Evolutionary conservation across 2,888 invertebrate genomes (phyloP).

Genomic region (Lasioglossum malachurum): DNA sequence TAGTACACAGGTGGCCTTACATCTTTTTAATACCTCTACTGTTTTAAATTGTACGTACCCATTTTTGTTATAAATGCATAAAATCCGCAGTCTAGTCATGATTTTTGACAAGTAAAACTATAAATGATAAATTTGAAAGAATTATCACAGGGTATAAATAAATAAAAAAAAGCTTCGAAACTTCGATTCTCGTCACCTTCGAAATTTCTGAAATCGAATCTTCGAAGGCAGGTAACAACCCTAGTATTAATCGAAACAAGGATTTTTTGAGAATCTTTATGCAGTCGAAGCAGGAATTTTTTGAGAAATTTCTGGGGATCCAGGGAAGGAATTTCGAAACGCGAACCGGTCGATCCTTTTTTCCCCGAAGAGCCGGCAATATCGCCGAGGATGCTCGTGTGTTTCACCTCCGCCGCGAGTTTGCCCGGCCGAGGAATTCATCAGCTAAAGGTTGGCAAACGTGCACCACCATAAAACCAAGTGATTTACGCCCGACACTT

Average conservation of each 20-base stretch:
- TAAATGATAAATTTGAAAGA: too few species aligned
- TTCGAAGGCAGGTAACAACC: too few species aligned
- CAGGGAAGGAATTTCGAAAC: neutral
- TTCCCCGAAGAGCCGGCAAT: conserved; percentile 66
- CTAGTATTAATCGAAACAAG: neutral
- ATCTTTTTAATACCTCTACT: too few species aligned
- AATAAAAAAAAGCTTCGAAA: too few species aligned
- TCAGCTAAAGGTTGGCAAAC: conserved; percentile 84
- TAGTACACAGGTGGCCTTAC: too few species aligned
- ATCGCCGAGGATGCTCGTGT: conserved; percentile 45
- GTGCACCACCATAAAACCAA: conserved; percentile 84
- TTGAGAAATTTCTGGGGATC: neutral
- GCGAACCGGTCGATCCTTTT: conserved; percentile 27
- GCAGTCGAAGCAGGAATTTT: neutral
- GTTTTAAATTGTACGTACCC: too few species aligned
- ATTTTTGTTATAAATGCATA: too few species aligned
- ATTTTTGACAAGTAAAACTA: too few species aligned
- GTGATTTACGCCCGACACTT: conserved; percentile 85
- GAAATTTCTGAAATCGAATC: too few species aligned
- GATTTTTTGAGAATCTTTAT: neutral
- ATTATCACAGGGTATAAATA: too few species aligned
- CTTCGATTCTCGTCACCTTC: too few species aligned
- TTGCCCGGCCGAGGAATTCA: conserved; percentile 83
- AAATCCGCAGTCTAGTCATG: too few species aligned
- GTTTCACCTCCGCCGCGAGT: conserved; percentile 57